Base-by-base conservation (phyloP, 2,113 vertebrate genomes). In the Tamias sibiricus region DNA sequence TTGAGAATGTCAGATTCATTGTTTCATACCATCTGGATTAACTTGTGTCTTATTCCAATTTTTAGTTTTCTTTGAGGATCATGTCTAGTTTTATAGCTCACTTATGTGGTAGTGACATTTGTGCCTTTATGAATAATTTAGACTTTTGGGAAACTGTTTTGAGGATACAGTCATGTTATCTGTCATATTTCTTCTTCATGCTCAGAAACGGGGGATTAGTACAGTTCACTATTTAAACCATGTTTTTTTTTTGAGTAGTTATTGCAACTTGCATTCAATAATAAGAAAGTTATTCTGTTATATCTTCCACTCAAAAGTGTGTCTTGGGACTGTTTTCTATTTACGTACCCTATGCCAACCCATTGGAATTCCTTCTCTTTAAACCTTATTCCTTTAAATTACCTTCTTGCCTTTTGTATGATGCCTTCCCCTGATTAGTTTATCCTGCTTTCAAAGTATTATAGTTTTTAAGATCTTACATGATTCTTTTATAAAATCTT, bases 171-270 rank as follows among this genome's bases (percentile, higher is more conserved):
- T 72, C 11, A 37, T 71, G 17, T 77, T 76, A 80, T 80, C 40
- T 4, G 9, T 90, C 16, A 22, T 84, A 10, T 68, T 95, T 62
- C 52, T 80, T 83, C n/a, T 84, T 57, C 8, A 74, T n/a, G 42
- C 8, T n/a, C 19, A 72, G 62, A 79, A 47, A 93, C 79, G 40
- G 79, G 44, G 28, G 37, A 4, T 22, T 93, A 64, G 69, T 92
- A 57, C 22, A 83, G 44, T 87, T 8, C 28, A 81, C 2, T 66
- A 22, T 88, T 84, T 92, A 57, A 90, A 92, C 30, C 13, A 35
- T 75, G 40, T 87, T 75, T 49, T 87, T 75, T 49, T 49, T 87
- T 91, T 91, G 92, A 94, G 40, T 81, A 57, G 28, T 86, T 86
- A 79, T 20, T 64, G 3, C 30, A 92, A 28, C 24, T 37, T 89